These are phyloP conservation scores for Cyprinodon diabolis DNA, from an alignment of 2,797 vertebrate species.

Conservation along the genomic window DNA sequence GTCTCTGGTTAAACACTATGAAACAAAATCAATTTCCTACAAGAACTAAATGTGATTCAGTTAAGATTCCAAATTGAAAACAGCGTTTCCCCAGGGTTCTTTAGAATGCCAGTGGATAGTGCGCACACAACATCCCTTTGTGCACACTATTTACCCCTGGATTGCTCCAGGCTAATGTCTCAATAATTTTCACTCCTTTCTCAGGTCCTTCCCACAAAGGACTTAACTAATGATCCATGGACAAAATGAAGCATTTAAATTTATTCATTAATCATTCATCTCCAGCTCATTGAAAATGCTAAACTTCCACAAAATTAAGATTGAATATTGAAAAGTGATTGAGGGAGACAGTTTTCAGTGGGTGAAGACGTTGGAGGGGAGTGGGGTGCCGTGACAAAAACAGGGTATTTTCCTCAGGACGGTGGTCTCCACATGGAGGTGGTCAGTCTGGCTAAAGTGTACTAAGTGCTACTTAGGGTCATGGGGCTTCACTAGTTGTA, in stretches of 20 bases:
- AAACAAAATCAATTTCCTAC: conserved; percentile 76
- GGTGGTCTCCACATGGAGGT: conserved; percentile 80
- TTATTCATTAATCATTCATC: conserved; percentile 99
- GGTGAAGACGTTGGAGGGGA: conserved; percentile 70
- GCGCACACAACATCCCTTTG: conserved; percentile 85
- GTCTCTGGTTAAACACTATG: conserved; percentile 59
- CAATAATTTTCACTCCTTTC: conserved; percentile 99
- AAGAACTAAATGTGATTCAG: conserved; percentile 78
- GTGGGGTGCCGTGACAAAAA: conserved; percentile 85
- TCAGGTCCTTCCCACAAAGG: conserved; percentile 99
- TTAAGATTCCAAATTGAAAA: conserved; percentile 81
- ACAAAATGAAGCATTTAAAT: conserved; percentile 99
- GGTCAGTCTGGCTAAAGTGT: conserved; percentile 90
- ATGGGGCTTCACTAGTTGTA: conserved; percentile 94
- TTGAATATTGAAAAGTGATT: conserved; percentile 99
- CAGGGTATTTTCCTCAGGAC: conserved; percentile 62
- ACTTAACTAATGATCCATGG: conserved; percentile 99
- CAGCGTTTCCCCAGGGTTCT: conserved; percentile 83
- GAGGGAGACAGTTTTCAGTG: conserved; percentile 94
- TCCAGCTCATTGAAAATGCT: conserved; percentile 99
- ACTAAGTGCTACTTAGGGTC: conserved; percentile 86
- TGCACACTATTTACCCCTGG: conserved; percentile 99
- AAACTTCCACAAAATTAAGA: conserved; percentile 99
- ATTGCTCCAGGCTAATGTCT: conserved; percentile 99
- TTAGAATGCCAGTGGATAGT: conserved; percentile 84